Conservation (phyloP, 2,888 invertebrate species). For the Drosophila silvestris region DNA sequence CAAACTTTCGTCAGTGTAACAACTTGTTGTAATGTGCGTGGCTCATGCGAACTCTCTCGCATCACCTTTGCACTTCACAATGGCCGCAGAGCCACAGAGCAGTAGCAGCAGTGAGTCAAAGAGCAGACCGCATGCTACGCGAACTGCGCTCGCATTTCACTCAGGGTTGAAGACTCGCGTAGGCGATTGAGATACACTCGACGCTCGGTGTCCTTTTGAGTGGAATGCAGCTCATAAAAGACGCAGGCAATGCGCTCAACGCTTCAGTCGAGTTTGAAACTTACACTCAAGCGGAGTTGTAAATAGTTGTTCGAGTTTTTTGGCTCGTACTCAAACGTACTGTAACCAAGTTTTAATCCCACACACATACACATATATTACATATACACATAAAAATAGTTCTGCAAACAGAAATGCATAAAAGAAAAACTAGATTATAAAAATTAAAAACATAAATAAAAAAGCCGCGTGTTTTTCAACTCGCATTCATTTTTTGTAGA, state of each 20-base stretch:
- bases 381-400: constrained; percentile 8
- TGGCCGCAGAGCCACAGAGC: constrained; percentile 7
- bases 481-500: constrained; percentile 8
- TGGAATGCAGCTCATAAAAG: constrained; percentile 69
- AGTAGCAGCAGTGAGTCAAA: constrained; percentile 15
- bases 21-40: constrained; percentile 40
- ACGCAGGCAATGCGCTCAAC: constrained; percentile 70
- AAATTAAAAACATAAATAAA: constrained; percentile 27
- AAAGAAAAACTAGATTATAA: constrained; percentile 5
- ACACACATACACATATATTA: constrained; percentile 16
- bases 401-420: constrained; percentile 22
- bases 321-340: constrained; percentile 85
- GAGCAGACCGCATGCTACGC: constrained; percentile 11
- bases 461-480: constrained; percentile 37
- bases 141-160: constrained; percentile 5
- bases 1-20: constrained; percentile 25
- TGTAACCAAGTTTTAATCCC: constrained; percentile 62
- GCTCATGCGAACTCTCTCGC: constrained; percentile 1
- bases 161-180: constrained; percentile 34
- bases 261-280: constrained; percentile 85
- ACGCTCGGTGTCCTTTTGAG: constrained; percentile 40
- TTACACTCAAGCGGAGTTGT: constrained; percentile 84
- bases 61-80: constrained; percentile 34
- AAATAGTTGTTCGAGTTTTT: constrained; percentile 83
- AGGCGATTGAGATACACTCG: constrained; percentile 59